These are phyloP conservation scores for Raja brachyura DNA, from an alignment of 2,113 vertebrate genomes.

Conservation along the genomic window DNA sequence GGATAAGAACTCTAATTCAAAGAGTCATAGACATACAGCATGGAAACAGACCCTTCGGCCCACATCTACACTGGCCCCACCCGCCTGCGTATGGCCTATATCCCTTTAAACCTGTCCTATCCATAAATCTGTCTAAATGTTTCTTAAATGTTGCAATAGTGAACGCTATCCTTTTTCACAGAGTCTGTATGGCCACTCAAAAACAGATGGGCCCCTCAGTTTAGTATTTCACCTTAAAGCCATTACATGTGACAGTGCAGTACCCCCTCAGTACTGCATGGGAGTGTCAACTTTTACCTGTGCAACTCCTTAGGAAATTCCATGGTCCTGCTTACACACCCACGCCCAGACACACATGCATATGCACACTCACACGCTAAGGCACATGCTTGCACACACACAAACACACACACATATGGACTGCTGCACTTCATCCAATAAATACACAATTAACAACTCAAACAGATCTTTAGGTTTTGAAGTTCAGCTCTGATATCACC, in stretches of 20 bases:
- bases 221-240: background rate
- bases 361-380: background rate
- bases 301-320: background rate
- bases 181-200: too few species aligned
- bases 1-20: too few species aligned
- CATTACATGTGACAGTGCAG: background rate
- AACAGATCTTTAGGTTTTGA: background rate
- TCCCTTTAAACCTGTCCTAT: too few species aligned
- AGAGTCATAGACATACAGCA: too few species aligned
- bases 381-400: background rate
- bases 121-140: too few species aligned
- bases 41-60: too few species aligned
- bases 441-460: too few species aligned
- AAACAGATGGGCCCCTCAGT: background rate
- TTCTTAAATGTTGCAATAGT: too few species aligned
- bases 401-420: background rate
- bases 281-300: background rate
- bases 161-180: too few species aligned
- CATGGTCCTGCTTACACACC: background rate
- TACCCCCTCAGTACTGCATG: background rate
- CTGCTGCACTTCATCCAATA: background rate
- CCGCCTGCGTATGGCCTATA: too few species aligned
- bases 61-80: too few species aligned
- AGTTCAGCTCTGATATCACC: background rate
- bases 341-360: background rate